Conservation (phyloP, 2,888 invertebrate genomes). For the Mamestra brassicae region DNA sequence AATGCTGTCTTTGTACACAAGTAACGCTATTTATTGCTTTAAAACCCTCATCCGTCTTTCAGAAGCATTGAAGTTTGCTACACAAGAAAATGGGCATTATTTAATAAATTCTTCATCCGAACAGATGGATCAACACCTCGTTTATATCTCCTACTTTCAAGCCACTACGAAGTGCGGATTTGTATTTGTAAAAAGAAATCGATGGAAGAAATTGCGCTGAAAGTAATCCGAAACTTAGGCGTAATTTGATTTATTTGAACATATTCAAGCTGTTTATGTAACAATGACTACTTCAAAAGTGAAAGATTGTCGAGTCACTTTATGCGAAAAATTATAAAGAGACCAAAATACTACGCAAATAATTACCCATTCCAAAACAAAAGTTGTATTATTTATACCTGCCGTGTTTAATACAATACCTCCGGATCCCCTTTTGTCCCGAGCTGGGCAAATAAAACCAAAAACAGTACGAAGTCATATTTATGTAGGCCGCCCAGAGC, state of each 20-base stretch:
- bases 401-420: conserved; percentile 35
- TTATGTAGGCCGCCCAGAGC: conserved; percentile 63
- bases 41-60: conserved; percentile 42
- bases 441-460: conserved; percentile 29
- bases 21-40: conserved; percentile 36
- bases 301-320: neutral
- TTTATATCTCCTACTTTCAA: conserved; percentile 23
- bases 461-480: conserved; percentile 59
- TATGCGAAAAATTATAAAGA: conserved; percentile 1
- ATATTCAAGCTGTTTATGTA: neutral
- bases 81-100: conserved; percentile 45
- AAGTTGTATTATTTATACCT: conserved; percentile 30
- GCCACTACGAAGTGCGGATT: conserved; percentile 35
- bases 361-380: conserved; percentile 34
- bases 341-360: conserved; percentile 21
- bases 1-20: conserved; percentile 21
- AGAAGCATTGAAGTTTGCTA: conserved; percentile 23
- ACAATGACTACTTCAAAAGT: neutral
- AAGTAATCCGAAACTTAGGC: neutral
- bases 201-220: neutral
- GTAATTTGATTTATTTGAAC: neutral
- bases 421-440: conserved; percentile 39
- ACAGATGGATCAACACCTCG: conserved; percentile 47
- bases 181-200: conserved; percentile 16
- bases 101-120: conserved; percentile 29